Conservation (phyloP, 2,113 vertebrate genomes). For the Condylura cristata region DNA sequence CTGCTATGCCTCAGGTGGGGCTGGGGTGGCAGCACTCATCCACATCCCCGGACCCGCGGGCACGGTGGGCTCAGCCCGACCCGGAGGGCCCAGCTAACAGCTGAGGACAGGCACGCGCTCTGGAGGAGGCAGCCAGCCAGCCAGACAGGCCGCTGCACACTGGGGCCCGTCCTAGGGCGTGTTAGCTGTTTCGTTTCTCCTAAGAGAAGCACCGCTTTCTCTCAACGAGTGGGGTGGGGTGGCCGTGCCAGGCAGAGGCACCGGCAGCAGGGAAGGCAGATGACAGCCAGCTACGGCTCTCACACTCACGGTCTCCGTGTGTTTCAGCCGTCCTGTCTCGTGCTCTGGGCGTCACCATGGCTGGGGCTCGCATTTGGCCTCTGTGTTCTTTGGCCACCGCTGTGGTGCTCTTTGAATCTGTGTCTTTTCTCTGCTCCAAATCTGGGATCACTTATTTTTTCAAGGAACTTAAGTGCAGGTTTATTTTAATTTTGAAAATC, state of each 20-base stretch:
- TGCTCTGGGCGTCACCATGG: background rate
- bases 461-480: background rate
- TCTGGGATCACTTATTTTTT: conserved; percentile 5
- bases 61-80: background rate
- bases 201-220: background rate
- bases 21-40: background rate
- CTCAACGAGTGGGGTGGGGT: too few species aligned
- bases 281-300: background rate
- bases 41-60: background rate
- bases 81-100: background rate
- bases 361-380: background rate
- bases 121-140: background rate
- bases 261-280: background rate
- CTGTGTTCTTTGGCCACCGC: background rate
- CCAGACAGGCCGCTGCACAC: too few species aligned
- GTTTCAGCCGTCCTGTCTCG: background rate
- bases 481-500: conserved; percentile 51
- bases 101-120: background rate
- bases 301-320: background rate
- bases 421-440: background rate
- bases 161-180: too few species aligned
- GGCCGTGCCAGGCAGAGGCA: background rate
- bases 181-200: background rate
- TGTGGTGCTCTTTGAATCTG: background rate
- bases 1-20: background rate